Base-by-base conservation (phyloP, 2,113 vertebrate species). In the Campylorhamphus procurvoides region DNA sequence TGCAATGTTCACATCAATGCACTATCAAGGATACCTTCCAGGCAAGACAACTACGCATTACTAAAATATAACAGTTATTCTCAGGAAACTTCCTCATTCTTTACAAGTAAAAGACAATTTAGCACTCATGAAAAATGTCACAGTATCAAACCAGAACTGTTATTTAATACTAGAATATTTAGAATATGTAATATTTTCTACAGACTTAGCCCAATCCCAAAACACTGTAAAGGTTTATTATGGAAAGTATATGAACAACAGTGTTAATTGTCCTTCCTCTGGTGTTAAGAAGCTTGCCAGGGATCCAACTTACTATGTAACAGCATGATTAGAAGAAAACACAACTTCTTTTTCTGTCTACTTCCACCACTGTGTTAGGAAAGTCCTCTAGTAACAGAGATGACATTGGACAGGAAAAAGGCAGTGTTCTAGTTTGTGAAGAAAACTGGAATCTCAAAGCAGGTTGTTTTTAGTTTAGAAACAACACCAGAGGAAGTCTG, bases 401-500 rank as follows among this genome's bases (percentile, higher is more conserved):
- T 35, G 16, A 42, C 14, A n/a, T n/a, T 39, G 42, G 33, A n/a
- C 47, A 77, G 52, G 46, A 80, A 74, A 50, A 55, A 46, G 12
- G 23, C 3, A 50, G 50, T 37, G 46, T 16, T 76, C 27, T 33
- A 16, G 33, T 49, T 55, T 12, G 15, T 55, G 53, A 94, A 40
- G 56, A 75, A 39, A 64, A 60, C 33, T 73, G 82, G 12, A 67
- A 62, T 62, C 63, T 81, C 63, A 85, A 46, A 72, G 23, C 46
- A 62, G 58, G 23, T 49, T 74, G 68, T 10, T 75, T 76, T 89
- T 14, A 66, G 37, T 55, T 89, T 80, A 88, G 87, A 83, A 91
- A 14, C 49, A 73, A 1, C 49, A 42, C 9, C 0, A 0, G 78
- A 86, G 94, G 84, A 96, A 90, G 75, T 81, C 76, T 56, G 72